Percentiles rank a stretch among this genome's conserved stretches.
These are phyloP conservation scores for Sarcophaga carnaria DNA, from an alignment of 2,888 invertebrate species.

Conservation along the genomic window DNA sequence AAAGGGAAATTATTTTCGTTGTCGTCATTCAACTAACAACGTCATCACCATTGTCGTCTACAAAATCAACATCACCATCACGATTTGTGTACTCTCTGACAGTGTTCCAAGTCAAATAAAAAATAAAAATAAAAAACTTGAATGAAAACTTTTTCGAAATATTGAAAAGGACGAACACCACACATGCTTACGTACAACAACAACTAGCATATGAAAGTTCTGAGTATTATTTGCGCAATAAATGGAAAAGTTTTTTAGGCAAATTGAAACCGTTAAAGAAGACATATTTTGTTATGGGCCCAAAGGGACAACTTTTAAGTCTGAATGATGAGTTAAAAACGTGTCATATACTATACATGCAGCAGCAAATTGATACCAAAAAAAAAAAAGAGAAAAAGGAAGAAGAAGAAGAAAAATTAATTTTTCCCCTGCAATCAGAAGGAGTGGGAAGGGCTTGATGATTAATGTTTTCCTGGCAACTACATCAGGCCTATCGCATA, in stretches of 20 bases:
- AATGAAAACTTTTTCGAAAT: slow-evolving; percentile 9
- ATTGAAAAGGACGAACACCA: background rate
- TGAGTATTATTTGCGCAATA: background rate
- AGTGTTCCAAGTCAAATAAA: slow-evolving; percentile 44
- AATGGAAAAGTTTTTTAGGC: slow-evolving; percentile 32
- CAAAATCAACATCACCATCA: background rate
- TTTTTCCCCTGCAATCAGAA: background rate
- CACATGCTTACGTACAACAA: background rate
- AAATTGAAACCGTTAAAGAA: slow-evolving; percentile 8
- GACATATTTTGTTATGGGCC: background rate
- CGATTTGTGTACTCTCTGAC: slow-evolving; percentile 8
- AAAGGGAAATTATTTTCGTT: slow-evolving; percentile 50
- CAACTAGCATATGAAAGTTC: too few species aligned
- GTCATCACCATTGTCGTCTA: slow-evolving; percentile 18
- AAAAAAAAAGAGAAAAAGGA: too few species aligned
- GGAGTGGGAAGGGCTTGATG: too few species aligned
- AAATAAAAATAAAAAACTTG: background rate
- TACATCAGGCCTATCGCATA: too few species aligned
- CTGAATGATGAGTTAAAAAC: background rate
- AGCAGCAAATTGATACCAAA: background rate
- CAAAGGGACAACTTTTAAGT: background rate
- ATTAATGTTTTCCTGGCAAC: too few species aligned
- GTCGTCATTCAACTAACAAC: background rate
- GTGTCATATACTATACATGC: too few species aligned
- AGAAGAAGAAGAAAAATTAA: background rate